These are phyloP conservation scores for Myotis lucifugus DNA, from an alignment of 2,113 vertebrate genomes.

Conservation along the genomic window DNA sequence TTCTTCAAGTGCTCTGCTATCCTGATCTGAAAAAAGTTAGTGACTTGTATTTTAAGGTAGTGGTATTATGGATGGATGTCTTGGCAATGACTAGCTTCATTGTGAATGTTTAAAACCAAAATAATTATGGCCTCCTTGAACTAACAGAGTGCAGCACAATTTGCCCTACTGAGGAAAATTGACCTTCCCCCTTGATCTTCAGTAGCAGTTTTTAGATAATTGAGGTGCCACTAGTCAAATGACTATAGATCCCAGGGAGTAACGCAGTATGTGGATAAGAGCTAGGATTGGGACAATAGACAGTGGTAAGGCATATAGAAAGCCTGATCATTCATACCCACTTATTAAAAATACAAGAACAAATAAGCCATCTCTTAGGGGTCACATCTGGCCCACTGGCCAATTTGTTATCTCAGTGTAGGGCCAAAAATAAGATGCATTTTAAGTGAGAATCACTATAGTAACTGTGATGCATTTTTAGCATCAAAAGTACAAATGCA, in stretches of 20 bases:
- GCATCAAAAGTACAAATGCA: background rate
- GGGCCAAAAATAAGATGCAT: background rate
- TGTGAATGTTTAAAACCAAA: background rate
- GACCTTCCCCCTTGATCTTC: background rate
- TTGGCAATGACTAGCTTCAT: background rate
- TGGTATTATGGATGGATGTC: background rate
- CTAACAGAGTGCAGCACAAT: background rate
- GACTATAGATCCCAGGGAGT: accelerated
- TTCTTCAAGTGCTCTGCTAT: slow-evolving; percentile 86
- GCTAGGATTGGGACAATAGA: no score
- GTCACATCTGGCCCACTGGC: background rate
- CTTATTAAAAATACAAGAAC: background rate
- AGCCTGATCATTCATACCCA: background rate
- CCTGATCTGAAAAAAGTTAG: slow-evolving; percentile 82
- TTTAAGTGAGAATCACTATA: background rate
- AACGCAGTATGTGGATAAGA: no score
- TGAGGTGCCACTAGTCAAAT: background rate
- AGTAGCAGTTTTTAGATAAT: background rate
- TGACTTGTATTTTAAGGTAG: background rate
- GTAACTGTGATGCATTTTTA: background rate
- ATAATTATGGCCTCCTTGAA: background rate
- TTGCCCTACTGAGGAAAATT: background rate
- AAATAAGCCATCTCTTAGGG: background rate
- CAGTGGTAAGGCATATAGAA: accelerated
- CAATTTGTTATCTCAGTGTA: background rate